Evolutionary conservation across 2,113 vertebrate species (phyloP).

Genomic region (Dendropsophus ebraccatus): DNA sequence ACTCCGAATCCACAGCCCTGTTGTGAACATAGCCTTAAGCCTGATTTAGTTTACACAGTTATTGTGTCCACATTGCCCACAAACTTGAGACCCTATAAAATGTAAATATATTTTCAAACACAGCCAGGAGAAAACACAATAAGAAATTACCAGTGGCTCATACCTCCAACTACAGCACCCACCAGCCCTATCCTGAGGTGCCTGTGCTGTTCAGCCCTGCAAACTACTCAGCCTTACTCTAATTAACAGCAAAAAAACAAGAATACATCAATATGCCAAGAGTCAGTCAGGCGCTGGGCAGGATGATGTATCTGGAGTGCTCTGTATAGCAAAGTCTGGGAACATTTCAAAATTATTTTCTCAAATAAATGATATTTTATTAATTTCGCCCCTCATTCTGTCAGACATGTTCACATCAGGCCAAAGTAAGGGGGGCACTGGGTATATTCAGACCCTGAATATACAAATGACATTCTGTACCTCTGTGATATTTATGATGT

Average conservation of each 20-base stretch:
- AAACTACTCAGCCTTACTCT: not conserved
- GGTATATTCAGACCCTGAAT: not conserved
- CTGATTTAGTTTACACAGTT: too few species aligned
- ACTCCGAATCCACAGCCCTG: too few species aligned
- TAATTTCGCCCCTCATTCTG: not conserved
- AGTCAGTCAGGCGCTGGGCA: constrained; percentile 23
- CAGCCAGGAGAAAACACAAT: not conserved
- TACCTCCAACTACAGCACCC: not conserved
- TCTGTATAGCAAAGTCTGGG: not conserved
- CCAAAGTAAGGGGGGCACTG: not conserved
- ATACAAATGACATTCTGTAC: not conserved
- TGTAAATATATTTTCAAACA: not conserved
- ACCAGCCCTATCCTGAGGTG: constrained; percentile 16
- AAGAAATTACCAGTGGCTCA: not conserved
- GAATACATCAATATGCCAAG: constrained; percentile 46
- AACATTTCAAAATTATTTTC: constrained; percentile 43
- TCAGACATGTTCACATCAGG: not conserved
- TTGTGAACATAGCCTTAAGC: too few species aligned
- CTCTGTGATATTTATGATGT: not conserved
- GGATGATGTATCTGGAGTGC: constrained; percentile 41
- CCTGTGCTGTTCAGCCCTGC: not conserved
- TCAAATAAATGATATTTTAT: constrained; percentile 50
- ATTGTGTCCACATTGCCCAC: not conserved
- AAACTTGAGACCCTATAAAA: not conserved
- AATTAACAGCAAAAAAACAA: constrained; percentile 40